Percentiles rank a stretch among this genome's conserved stretches.
Evolutionary conservation across 2,797 vertebrate genomes (phyloP).

Genomic region (Dicrostonyx torquatus): DNA sequence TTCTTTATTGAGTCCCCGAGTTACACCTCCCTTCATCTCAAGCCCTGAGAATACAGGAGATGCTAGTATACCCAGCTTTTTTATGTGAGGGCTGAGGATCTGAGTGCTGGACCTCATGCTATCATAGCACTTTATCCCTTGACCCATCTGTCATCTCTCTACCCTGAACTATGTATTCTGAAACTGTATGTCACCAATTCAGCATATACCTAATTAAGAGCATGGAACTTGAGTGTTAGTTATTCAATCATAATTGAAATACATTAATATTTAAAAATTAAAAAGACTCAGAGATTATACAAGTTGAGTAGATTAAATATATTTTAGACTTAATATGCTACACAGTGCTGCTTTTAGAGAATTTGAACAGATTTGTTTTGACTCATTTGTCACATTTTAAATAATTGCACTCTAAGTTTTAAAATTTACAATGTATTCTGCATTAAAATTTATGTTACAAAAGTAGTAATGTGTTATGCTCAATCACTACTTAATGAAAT

Average conservation of each 20-base stretch:
- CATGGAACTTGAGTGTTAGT: background rate
- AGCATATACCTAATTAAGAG: background rate
- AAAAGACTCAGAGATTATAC: background rate
- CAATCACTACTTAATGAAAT: background rate
- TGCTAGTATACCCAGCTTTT: background rate
- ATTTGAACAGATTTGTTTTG: background rate
- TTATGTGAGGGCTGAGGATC: background rate
- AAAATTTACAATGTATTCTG: background rate
- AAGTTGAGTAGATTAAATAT: background rate
- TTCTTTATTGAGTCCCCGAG: background rate
- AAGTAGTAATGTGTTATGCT: background rate
- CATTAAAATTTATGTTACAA: slow-evolving; percentile 4
- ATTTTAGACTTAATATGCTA: background rate
- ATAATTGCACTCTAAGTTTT: background rate
- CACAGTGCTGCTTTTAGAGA: background rate
- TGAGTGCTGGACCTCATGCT: background rate
- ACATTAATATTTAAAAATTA: background rate
- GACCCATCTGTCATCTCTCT: background rate
- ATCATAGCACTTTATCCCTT: background rate
- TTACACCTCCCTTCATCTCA: background rate
- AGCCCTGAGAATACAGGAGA: background rate
- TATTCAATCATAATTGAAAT: slow-evolving; percentile 6
- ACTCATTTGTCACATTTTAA: slow-evolving; percentile 5
- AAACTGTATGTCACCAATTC: accelerated
- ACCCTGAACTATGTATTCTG: background rate